Conservation (phyloP, 2,888 invertebrate species). For the Rosalia funebris region DNA sequence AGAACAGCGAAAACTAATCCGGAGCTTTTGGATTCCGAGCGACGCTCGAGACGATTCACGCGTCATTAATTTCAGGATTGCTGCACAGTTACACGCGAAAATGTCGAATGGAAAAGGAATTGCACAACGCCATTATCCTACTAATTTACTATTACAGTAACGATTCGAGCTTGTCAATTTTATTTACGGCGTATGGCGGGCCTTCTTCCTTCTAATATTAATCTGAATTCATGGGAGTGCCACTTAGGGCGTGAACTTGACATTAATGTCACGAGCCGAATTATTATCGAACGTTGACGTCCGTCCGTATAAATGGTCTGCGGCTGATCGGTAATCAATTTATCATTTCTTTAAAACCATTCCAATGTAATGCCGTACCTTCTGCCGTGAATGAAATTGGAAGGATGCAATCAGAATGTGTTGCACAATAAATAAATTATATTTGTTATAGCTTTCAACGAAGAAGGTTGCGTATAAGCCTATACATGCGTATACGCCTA, state of each 20-base stretch:
- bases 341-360: conserved; percentile 1
- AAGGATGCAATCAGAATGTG: neutral
- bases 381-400: neutral
- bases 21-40: neutral
- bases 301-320: neutral
- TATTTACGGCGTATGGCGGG: conserved; percentile 13
- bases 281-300: conserved; percentile 22
- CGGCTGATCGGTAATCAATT: neutral
- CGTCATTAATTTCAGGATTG: neutral
- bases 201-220: conserved; percentile 16
- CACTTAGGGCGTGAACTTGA: conserved; percentile 20
- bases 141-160: conserved; percentile 12
- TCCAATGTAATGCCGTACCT: neutral
- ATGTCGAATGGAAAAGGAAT: conserved; percentile 3
- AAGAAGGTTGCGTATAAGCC: too few relatives aligned
- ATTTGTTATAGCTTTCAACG: too few relatives aligned
- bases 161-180: conserved; percentile 6
- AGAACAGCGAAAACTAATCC: conserved; percentile 1
- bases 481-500: too few relatives aligned
- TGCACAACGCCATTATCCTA: conserved; percentile 2
- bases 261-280: conserved; percentile 19
- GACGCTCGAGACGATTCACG: conserved; percentile 1
- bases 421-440: neutral
- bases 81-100: conserved; percentile 9
- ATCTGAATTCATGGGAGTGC: conserved; percentile 10